Conservation (phyloP, 1,140 invertebrate species). For the Zaprionus lachaisei region DNA sequence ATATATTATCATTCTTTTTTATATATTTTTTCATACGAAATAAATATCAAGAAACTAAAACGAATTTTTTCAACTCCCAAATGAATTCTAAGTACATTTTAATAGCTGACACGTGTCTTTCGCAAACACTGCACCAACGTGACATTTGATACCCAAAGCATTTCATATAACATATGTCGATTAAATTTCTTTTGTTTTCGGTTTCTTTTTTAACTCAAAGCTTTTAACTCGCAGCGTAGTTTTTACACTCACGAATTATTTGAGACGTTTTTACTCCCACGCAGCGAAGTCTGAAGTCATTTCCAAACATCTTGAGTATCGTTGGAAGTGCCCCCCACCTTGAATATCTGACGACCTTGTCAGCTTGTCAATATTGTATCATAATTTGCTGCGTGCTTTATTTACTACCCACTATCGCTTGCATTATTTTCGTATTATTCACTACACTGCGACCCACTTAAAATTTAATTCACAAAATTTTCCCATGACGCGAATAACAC, state of each 20-base stretch:
- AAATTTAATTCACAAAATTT: conserved; percentile 52
- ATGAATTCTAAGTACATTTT: not conserved
- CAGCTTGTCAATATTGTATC: conserved; percentile 12
- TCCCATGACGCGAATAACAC: conserved; percentile 48
- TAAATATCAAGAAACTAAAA: not conserved
- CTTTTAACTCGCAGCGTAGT: not conserved
- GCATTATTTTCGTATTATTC: conserved; percentile 9
- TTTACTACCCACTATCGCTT: conserved; percentile 24
- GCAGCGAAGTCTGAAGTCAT: not conserved
- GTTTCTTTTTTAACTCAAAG: not conserved
- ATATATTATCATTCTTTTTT: not conserved
- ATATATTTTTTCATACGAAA: not conserved
- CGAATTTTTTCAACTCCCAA: not conserved
- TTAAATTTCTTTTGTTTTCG: not conserved
- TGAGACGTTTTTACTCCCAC: not conserved
- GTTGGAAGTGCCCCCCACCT: not conserved
- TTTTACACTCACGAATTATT: not conserved
- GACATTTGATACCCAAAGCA: conserved; percentile 5
- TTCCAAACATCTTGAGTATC: not conserved
- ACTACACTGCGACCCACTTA: conserved; percentile 1
- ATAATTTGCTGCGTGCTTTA: conserved; percentile 17
- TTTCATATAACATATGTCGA: not conserved
- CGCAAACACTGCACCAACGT: not conserved
- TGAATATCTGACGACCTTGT: conserved; percentile 22
- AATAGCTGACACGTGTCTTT: conserved; percentile 14